A percentile compares a stretch with the other conserved stretches of the same genome.
These are phyloP conservation scores for Lasioglossum baleicum DNA, from an alignment of 1,140 invertebrate species.

Conservation along the genomic window DNA sequence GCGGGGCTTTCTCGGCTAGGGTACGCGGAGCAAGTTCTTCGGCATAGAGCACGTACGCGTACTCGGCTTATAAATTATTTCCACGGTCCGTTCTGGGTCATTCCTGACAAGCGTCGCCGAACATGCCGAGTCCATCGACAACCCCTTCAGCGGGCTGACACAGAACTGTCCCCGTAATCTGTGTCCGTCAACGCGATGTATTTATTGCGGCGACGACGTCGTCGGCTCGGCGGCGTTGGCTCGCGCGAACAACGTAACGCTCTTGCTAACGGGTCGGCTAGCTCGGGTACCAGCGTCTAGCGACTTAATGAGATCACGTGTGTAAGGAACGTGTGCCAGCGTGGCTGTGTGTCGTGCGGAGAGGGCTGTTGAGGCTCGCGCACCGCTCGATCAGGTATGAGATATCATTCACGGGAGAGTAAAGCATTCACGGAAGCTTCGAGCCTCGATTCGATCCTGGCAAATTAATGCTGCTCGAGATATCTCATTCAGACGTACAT, in stretches of 20 bases:
- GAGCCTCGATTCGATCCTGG: constrained; percentile 64
- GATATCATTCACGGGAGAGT: constrained; percentile 62
- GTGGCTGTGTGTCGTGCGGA: constrained; percentile 24
- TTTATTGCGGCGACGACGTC: constrained; percentile 46
- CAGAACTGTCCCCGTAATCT: constrained; percentile 37
- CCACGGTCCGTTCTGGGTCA: background rate
- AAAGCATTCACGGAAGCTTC: constrained; percentile 60
- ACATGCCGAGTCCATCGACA: constrained; percentile 19
- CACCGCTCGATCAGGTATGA: constrained; percentile 60
- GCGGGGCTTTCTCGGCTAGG: background rate
- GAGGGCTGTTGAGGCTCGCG: background rate
- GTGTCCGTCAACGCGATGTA: constrained; percentile 47
- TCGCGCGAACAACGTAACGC: constrained; percentile 1
- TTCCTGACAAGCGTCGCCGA: constrained; percentile 7
- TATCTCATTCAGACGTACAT: constrained; percentile 60
- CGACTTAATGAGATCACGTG: constrained; percentile 60
- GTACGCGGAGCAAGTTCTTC: background rate
- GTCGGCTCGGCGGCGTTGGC: constrained; percentile 2
- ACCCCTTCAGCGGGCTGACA: constrained; percentile 24
- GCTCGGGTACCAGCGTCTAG: background rate
- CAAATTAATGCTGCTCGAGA: constrained; percentile 67
- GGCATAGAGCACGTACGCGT: background rate
- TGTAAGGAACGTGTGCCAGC: constrained; percentile 4
- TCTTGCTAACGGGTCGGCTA: background rate
- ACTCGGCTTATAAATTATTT: constrained; percentile 19